A percentile compares a stretch with the other conserved stretches of the same genome.
Evolutionary conservation across 2,888 invertebrate species (phyloP).

Genomic region (Acanthopleura granulata): DNA sequence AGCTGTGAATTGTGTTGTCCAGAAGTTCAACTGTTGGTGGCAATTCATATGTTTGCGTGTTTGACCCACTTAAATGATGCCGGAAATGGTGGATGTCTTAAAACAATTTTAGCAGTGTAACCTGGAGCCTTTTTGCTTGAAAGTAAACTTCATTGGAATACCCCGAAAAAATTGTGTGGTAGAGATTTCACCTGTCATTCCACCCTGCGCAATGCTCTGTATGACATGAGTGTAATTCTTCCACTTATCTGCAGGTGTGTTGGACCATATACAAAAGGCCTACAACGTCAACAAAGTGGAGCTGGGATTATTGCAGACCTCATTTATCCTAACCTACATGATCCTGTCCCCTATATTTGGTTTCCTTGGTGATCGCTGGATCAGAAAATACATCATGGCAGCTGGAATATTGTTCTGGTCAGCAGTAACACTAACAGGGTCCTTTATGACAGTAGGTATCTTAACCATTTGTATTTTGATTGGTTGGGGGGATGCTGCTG

Average conservation of each 20-base stretch:
- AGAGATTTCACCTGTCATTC: too few relatives aligned
- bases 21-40: too few relatives aligned
- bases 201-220: too few relatives aligned
- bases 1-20: too few relatives aligned
- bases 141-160: too few relatives aligned
- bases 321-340: conserved; percentile 98
- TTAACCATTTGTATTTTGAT: neutral
- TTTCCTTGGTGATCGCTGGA: conserved; percentile 96
- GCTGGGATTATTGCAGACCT: conserved; percentile 92
- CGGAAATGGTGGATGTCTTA: too few relatives aligned
- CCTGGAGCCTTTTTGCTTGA: too few relatives aligned
- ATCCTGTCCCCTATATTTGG: conserved; percentile 97
- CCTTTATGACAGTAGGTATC: conserved; percentile 76
- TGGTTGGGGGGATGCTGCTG: neutral
- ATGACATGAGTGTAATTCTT: neutral
- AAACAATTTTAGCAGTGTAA: too few relatives aligned
- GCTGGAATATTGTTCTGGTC: conserved; percentile 96
- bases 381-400: conserved; percentile 90
- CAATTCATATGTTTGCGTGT: too few relatives aligned
- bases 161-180: too few relatives aligned
- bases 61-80: too few relatives aligned
- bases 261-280: conserved; percentile 81
- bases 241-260: conserved; percentile 78
- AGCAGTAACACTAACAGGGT: conserved; percentile 91
- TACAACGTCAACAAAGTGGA: conserved; percentile 79